Percentiles rank a stretch among this genome's conserved stretches.
These are phyloP conservation scores for Drosophila pseudoobscura DNA, from an alignment of 1,140 invertebrate species.

Conservation along the genomic window DNA sequence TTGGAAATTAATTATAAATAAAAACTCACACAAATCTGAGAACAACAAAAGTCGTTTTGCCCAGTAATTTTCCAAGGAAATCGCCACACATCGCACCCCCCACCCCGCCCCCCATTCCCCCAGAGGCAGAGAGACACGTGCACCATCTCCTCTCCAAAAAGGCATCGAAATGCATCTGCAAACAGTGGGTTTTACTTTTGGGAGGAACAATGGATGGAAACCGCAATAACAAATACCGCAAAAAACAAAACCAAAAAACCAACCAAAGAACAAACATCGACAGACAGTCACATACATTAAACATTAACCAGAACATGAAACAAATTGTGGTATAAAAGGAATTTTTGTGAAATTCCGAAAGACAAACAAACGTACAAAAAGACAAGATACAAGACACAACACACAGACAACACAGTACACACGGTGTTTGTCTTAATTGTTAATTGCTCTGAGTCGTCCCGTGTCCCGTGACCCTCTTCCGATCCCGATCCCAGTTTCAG, in stretches of 20 bases:
- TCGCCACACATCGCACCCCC: no score
- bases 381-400: conserved; percentile 57
- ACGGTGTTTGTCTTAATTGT: conserved; percentile 55
- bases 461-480: not conserved
- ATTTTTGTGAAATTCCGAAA: conserved; percentile 77
- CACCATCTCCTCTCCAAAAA: conserved; percentile 18
- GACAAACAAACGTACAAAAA: conserved; percentile 67
- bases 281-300: conserved; percentile 47
- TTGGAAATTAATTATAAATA: conserved; percentile 48
- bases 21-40: conserved; percentile 4
- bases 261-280: conserved; percentile 20
- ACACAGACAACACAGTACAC: no score
- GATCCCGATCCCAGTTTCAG: conserved; percentile 20
- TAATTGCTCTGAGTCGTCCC: conserved; percentile 51
- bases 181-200: conserved; percentile 60
- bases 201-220: conserved; percentile 56
- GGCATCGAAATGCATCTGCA: conserved; percentile 54
- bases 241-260: conserved; percentile 38
- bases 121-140: conserved; percentile 38
- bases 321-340: conserved; percentile 73
- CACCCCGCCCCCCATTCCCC: not conserved
- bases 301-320: conserved; percentile 9
- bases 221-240: conserved; percentile 73
- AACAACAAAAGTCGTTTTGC: conserved; percentile 33
- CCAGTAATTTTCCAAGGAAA: conserved; percentile 49